A percentile compares a stretch with the other conserved stretches of the same genome.
These are phyloP conservation scores for Cetonia aurata DNA, from an alignment of 2,888 invertebrate species.

Conservation along the genomic window DNA sequence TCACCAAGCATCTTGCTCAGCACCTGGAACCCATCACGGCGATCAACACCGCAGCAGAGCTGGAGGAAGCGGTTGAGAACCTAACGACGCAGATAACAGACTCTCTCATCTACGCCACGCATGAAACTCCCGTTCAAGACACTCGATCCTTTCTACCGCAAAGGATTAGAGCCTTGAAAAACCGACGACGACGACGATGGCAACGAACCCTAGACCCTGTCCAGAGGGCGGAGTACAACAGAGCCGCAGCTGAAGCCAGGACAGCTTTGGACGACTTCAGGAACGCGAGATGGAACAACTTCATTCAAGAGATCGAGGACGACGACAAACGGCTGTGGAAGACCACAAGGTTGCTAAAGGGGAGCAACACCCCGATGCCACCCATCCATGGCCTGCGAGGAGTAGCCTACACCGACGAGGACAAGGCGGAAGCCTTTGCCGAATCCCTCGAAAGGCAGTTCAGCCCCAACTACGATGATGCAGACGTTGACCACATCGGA, in stretches of 20 bases:
- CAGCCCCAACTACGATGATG: slow-evolving; percentile 29
- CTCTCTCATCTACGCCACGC: neutral
- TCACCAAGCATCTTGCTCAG: neutral
- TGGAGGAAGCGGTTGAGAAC: neutral
- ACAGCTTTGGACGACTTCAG: too few relatives aligned
- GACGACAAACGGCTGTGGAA: too few relatives aligned
- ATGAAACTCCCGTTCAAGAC: neutral
- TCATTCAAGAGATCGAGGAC: neutral
- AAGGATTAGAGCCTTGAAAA: slow-evolving; percentile 1
- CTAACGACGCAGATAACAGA: too few relatives aligned
- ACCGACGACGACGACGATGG: neutral
- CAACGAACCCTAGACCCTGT: neutral
- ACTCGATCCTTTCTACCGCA: neutral
- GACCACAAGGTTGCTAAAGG: neutral
- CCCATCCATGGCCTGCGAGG: neutral
- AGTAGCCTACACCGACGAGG: neutral
- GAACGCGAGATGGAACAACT: neutral
- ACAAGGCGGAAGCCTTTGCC: slow-evolving; percentile 6
- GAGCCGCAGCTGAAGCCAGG: too few relatives aligned
- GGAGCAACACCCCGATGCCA: too few relatives aligned
- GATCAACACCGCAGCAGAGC: neutral
- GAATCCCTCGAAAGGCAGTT: slow-evolving; percentile 35
- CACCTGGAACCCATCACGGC: neutral
- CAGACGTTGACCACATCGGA: slow-evolving; percentile 39
- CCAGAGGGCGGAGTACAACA: too few relatives aligned